phyloP scores from a whole-genome alignment of 2,888 invertebrate genomes.

The Isotomurus palustris region DNA sequence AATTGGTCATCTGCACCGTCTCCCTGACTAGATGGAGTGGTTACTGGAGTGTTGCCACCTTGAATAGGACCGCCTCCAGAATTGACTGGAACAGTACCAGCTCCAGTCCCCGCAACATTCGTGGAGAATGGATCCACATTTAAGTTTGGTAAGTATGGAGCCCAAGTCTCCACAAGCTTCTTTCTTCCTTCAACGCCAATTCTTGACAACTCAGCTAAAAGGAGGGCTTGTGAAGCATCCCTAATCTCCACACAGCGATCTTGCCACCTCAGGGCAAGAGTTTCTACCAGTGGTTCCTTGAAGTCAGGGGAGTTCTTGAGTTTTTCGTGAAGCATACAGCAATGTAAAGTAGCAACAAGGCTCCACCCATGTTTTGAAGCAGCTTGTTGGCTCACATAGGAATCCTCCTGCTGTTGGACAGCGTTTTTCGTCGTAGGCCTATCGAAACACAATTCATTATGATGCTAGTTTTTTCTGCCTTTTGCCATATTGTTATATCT shows the following conservation, averaged over 20 bases:
- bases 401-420: conserved; percentile 60
- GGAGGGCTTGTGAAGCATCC: conserved; percentile 91
- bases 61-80: background rate
- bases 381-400: conserved; percentile 77
- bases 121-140: conserved; percentile 48
- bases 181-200: conserved; percentile 88
- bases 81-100: background rate
- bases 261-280: conserved; percentile 97
- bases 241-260: conserved; percentile 93
- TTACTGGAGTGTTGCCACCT: conserved; percentile 32
- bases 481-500: background rate
- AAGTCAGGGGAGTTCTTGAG: conserved; percentile 63
- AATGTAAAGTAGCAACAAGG: conserved; percentile 88
- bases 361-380: conserved; percentile 98
- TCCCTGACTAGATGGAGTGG: conserved; percentile 34
- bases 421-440: conserved; percentile 47
- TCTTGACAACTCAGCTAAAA: conserved; percentile 85
- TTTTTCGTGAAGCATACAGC: conserved; percentile 90
- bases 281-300: conserved; percentile 94
- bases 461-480: background rate
- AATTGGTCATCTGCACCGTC: conserved; percentile 37
- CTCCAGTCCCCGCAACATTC: conserved; percentile 12
- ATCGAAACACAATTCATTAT: conserved; percentile 2
- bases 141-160: conserved; percentile 85
- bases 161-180: conserved; percentile 90